Evolutionary conservation across 2,888 invertebrate species (phyloP).

Genomic region (Stenodera caucasica): DNA sequence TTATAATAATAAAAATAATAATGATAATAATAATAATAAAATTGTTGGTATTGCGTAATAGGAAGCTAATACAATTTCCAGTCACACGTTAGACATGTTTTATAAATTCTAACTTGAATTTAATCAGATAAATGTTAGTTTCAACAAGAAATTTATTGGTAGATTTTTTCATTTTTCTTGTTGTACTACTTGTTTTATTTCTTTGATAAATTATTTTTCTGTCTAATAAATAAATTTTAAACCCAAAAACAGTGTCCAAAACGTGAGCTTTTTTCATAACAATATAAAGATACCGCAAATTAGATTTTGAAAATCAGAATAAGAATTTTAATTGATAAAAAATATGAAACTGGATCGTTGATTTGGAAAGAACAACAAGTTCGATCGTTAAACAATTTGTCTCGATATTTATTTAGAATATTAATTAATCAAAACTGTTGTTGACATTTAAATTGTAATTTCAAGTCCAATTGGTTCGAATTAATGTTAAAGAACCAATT

Average conservation of each 20-base stretch:
- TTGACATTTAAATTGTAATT: too few species aligned
- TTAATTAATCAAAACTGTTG: neutral
- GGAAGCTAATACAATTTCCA: slow-evolving; percentile 28
- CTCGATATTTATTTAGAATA: neutral
- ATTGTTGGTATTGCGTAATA: slow-evolving; percentile 25
- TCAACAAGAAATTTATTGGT: slow-evolving; percentile 8
- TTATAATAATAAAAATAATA: neutral
- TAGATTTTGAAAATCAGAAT: neutral
- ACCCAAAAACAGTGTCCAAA: neutral
- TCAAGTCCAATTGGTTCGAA: too few species aligned
- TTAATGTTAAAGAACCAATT: neutral
- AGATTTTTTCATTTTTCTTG: neutral
- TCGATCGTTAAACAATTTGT: neutral
- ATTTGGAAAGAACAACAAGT: neutral
- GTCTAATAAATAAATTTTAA: slow-evolving; percentile 3
- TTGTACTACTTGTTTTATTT: neutral
- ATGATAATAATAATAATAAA: slow-evolving; percentile 10
- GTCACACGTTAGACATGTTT: slow-evolving; percentile 18
- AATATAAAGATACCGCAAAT: too few species aligned
- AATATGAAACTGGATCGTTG: neutral
- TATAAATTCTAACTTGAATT: slow-evolving; percentile 9
- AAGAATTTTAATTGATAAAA: slow-evolving; percentile 3
- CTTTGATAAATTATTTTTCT: neutral
- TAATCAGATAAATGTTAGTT: slow-evolving; percentile 6
- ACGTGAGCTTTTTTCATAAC: neutral